Base-by-base conservation (phyloP, 2,113 vertebrate species). In the Illadopsis cleaveri region DNA sequence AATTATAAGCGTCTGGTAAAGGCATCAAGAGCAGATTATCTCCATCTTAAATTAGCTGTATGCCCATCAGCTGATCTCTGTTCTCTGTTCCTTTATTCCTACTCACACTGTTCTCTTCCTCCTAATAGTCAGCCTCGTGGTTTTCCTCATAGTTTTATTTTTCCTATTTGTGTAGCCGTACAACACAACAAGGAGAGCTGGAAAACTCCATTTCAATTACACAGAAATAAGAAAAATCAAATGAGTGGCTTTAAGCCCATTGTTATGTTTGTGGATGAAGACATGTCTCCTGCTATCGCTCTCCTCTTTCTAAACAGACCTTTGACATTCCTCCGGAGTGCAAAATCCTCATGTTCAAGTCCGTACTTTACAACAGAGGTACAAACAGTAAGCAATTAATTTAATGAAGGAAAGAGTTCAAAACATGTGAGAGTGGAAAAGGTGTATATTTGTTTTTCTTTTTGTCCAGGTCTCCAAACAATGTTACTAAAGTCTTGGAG, bases 1-100 rank as follows among this genome's bases (percentile, higher is more conserved):
- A 89, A 72, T 38, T 58, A 12, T 23, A 92, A 76, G 30, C 0
- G 0, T 60, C 68, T 71, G 56, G 50, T 62, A 78, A 75, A 81
- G 25, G 14, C 80, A 87, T 58, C 53, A 78, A 70, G 76, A 80
- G 28, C 66, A 82, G 79, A 79, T 80, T 91, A 64, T 40, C 73
- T 93, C 79, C 84, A n/a, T 70, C 50, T 87, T 83, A 90, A 91
- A 82, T 86, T 80, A 77, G 47, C 35, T 81, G 6, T 61, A 37
- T 58, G 48, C 40, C 24, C 81, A 56, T 82, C 72, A 57, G 40
- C 40, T 64, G 48, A 81, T 84, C 60, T 75, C 56, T 89, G 42
- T 60, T 80, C 76, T 81, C 66, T 58, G 31, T 60, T 54, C 15
- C 24, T 90, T 86, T 56, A 51, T 60, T 95, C 71, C 76, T 83